Evolutionary conservation across 2,888 invertebrate genomes (phyloP), one percentile per base, ranked within the genome.

Genomic region (Cataglyphis livida): DNA sequence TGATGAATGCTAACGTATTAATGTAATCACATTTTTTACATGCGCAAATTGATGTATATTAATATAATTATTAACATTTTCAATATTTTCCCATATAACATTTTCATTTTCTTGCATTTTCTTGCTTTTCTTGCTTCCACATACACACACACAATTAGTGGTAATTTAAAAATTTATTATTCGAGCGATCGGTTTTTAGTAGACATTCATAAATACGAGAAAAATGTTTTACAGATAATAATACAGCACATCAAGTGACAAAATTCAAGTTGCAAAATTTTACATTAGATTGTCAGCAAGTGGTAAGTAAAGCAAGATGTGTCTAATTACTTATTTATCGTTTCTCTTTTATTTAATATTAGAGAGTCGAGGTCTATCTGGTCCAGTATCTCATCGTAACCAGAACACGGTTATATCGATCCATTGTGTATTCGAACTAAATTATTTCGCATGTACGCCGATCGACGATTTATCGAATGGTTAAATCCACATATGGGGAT

Each of bases 341-440:
- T 21, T 76, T 57, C 28, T 61, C 41, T 79, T 61, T 79, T 71
- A 61, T 48, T 51, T 4, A 48, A n/a, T 38, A 32, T 41, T 76
- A 61, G 18, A 41, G 54, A 38, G 28, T 61, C 28, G 25, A 28
- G 18, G 51, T 6, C 10, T 28, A 66, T 6, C 48, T 66, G 66
- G 7, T 61, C 71, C 44, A 70, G 81, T n/a, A n/a, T n/a, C 81
- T 75, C 81, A 84, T 81, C 61, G 62, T 66, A 62, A 68, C 48
- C 68, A 78, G 44, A 25, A 61, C 73, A 51, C 38, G 75, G 54
- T 76, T 28, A 82, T 25, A 38, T 61, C 86, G 84, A 87, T 87
- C 82, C 86, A 82, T 83, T 73, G 83, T 54, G 61, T 51, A 54
- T 57, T 65, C 82, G 73, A 61, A 61, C 78, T 84, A 57, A 84